Evolutionary conservation across 1,140 invertebrate genomes (phyloP).

Genomic region (Heliconius melpomene): DNA sequence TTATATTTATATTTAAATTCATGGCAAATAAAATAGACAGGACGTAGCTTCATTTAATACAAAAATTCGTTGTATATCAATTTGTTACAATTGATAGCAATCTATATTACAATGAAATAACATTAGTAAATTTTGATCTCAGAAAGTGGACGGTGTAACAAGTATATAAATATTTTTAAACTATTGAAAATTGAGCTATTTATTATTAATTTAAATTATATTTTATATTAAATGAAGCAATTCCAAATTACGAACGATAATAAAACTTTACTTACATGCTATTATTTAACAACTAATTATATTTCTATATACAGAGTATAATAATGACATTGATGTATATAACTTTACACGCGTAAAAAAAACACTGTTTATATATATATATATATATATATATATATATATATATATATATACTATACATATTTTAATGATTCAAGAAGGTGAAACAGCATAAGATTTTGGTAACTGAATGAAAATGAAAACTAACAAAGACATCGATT

Average conservation of each 20-base stretch:
- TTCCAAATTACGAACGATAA: background rate
- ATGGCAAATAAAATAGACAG: constrained; percentile 20
- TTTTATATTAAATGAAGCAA: constrained; percentile 4
- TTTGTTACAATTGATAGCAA: background rate
- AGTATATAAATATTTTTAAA: background rate
- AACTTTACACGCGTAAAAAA: background rate
- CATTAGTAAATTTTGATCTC: background rate
- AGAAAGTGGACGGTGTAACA: background rate
- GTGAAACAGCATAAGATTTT: background rate
- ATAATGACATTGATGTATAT: constrained; percentile 4
- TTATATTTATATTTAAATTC: constrained; percentile 15
- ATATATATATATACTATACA: too few relatives aligned
- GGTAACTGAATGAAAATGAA: background rate
- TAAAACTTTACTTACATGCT: constrained; percentile 5
- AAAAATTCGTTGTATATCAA: background rate
- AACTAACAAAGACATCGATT: background rate
- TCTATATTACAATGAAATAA: background rate
- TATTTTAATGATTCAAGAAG: background rate
- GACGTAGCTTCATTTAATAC: constrained; percentile 13
- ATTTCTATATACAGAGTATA: constrained; percentile 1
- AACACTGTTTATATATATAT: background rate
- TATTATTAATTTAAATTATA: background rate
- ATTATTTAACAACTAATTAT: constrained; percentile 1
- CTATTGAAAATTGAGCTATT: constrained; percentile 6
- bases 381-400: background rate